A percentile compares a stretch with the other conserved stretches of the same genome.
Evolutionary conservation across 2,888 invertebrate genomes (phyloP).

Genomic region (Balanococcus diminutus): DNA sequence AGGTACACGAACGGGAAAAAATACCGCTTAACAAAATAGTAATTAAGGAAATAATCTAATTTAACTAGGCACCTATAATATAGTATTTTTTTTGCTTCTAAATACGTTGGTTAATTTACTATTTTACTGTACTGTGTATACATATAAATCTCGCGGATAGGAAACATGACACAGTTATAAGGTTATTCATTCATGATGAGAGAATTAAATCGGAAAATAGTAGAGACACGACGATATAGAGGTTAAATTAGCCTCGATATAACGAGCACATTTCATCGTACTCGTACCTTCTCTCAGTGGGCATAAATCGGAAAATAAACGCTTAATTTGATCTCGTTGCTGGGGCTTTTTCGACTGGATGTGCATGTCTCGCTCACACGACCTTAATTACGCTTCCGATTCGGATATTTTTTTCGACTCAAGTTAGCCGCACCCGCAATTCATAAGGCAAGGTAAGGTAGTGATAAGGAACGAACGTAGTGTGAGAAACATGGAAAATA

Average conservation of each 20-base stretch:
- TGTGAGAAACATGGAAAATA: neutral
- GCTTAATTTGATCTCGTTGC: neutral
- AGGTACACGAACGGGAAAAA: neutral
- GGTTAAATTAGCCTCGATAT: neutral
- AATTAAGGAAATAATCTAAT: slow-evolving; percentile 9
- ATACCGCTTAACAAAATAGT: slow-evolving; percentile 10
- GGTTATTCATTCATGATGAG: slow-evolving; percentile 2
- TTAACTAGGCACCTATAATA: neutral
- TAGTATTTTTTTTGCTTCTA: neutral
- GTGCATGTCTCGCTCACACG: slow-evolving; percentile 16
- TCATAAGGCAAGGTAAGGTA: neutral
- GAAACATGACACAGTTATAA: slow-evolving; percentile 20
- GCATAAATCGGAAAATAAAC: neutral
- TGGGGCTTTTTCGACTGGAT: neutral
- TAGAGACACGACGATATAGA: neutral
- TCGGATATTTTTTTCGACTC: neutral
- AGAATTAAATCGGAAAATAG: slow-evolving; percentile 4
- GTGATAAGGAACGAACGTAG: neutral
- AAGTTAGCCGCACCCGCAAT: neutral
- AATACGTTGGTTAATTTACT: neutral
- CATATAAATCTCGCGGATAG: neutral
- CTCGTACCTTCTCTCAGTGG: neutral
- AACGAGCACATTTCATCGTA: neutral
- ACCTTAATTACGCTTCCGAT: slow-evolving; percentile 3
- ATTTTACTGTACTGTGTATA: too few species aligned